A percentile compares a stretch with the other conserved stretches of the same genome.
These are phyloP conservation scores for Scaptomyza flava DNA, from an alignment of 2,888 invertebrate species.

Conservation along the genomic window DNA sequence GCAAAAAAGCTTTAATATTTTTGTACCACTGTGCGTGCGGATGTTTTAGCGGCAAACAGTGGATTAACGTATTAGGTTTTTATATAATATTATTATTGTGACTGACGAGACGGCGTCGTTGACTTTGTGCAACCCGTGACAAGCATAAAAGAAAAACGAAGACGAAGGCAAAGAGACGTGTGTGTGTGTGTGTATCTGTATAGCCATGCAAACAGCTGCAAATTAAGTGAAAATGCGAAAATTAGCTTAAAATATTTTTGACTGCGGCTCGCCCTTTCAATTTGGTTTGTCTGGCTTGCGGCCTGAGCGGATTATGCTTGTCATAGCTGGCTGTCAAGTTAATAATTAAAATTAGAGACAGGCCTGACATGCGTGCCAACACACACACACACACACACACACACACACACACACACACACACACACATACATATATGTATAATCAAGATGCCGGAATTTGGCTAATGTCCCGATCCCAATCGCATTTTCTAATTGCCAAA, in stretches of 20 bases:
- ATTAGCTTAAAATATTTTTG: conserved; percentile 75
- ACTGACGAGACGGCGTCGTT: conserved; percentile 67
- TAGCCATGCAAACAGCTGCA: conserved; percentile 57
- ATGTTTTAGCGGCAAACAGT: conserved; percentile 63
- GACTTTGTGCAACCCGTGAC: conserved; percentile 59
- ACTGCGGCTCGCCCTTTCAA: conserved; percentile 56
- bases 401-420: background rate
- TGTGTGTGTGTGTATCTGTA: conserved; percentile 9
- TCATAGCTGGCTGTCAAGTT: conserved; percentile 24
- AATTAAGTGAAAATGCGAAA: conserved; percentile 79
- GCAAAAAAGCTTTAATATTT: too few species aligned
- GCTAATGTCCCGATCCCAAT: background rate
- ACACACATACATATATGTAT: background rate
- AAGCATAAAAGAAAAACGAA: background rate
- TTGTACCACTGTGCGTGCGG: conserved; percentile 48
- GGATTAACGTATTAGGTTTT: conserved; percentile 80
- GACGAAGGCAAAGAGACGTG: conserved; percentile 10
- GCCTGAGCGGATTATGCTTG: conserved; percentile 45
- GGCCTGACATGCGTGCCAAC: background rate
- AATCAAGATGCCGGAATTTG: too few species aligned
- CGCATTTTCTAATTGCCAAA: conserved; percentile 46
- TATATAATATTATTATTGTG: conserved; percentile 79
- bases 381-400: background rate
- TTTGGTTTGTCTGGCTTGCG: conserved; percentile 50
- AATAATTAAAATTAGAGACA: conserved; percentile 57